Evolutionary conservation across 2,113 vertebrate genomes (phyloP).

Genomic region (Oophaga pumilio): DNA sequence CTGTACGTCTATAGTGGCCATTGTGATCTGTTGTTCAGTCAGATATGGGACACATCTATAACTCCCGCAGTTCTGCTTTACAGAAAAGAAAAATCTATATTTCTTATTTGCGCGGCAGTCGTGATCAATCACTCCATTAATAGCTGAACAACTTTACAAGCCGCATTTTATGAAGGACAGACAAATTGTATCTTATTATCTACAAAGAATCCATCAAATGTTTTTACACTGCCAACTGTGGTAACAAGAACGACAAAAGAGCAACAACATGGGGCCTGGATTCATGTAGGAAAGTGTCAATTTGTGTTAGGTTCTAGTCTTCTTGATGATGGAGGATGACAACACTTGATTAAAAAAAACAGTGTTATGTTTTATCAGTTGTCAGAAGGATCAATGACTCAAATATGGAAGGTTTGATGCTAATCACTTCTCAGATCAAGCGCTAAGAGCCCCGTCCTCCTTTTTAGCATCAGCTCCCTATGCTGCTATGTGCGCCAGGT

Average conservation of each 20-base stretch:
- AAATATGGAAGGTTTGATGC: too few relatives aligned
- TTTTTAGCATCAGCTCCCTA: too few relatives aligned
- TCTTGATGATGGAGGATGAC: too few relatives aligned
- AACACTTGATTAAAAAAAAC: too few relatives aligned
- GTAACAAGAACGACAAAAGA: neutral
- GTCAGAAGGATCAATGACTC: too few relatives aligned
- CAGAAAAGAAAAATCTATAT: constrained; percentile 1
- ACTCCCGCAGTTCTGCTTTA: neutral
- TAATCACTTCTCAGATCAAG: too few relatives aligned
- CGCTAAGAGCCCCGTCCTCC: too few relatives aligned
- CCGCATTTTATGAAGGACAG: constrained; percentile 18
- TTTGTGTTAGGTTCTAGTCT: neutral
- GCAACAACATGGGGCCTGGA: neutral
- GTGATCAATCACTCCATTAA: constrained; percentile 22
- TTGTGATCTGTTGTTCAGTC: neutral
- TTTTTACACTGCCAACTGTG: neutral
- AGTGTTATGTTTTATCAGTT: too few relatives aligned
- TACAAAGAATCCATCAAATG: constrained; percentile 21
- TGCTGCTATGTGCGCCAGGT: too few relatives aligned
- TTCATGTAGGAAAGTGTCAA: neutral
- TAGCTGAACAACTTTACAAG: neutral
- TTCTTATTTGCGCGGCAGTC: neutral
- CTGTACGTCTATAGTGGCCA: neutral
- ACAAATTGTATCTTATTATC: neutral
- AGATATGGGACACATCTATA: neutral